Evolutionary conservation across 2,888 invertebrate genomes (phyloP), one percentile per base, ranked within the genome.

Genomic region (Deilephila porcellus): DNA sequence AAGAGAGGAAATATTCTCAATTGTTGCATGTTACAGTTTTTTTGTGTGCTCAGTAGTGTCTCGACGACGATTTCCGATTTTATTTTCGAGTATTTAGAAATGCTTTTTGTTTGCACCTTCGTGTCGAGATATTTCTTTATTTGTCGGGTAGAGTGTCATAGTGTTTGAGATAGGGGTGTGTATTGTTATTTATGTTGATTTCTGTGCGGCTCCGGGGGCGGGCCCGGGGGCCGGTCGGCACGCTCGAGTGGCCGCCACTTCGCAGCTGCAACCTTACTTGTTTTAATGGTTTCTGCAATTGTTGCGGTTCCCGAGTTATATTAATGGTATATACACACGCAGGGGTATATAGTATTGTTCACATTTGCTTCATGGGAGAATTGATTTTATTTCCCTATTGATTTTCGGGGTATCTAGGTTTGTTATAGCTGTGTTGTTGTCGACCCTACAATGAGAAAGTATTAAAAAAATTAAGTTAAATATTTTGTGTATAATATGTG

Each of bases 111-210:
- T 75, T 79, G 75, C 19, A 25, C 73, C 77, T 80, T 77, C 3
- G 60, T n/a, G 79, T 76, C 75, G 73, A 71, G 52, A 83, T 85
- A 63, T 20, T 79, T 71, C 78, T 76, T 86, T 87, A 86, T 80
- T 73, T 67, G 74, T 73, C 19, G 60, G 70, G 70, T 52, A 63
- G 64, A 60, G 80, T 89, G 90, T 91, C 87, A 89, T 88, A 87
- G 91, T 92, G 90, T 92, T 86, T 91, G 90, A 92, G 92, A 93
- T 93, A 92, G 94, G 94, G 94, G 94, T 94, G 93, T 93, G 92
- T 92, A 92, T 93, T 93, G 93, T 94, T 94, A 94, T 93, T 93
- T 93, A 94, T 94, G 94, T 93, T 94, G 93, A 93, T 93, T 94
- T 93, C 91, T 91, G 92, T 92, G 90, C 91, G 87, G 87, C 85